Base-by-base conservation (phyloP, 2,113 vertebrate genomes). In the Sturnira hondurensis region DNA sequence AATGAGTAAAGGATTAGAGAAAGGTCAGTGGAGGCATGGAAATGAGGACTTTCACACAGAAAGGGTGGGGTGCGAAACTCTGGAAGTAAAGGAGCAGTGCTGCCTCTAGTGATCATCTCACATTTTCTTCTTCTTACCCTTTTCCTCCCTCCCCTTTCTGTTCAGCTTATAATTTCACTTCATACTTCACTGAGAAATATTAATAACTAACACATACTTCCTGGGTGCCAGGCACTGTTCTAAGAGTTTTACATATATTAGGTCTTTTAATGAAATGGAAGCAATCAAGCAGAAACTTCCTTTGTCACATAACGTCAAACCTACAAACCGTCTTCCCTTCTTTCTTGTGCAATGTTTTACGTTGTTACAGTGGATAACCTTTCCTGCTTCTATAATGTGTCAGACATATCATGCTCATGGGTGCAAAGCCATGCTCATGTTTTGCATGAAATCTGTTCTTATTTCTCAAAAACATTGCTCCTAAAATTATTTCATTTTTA, bases 131-230 rank as follows among this genome's bases (percentile, higher is more conserved):
- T 14, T 86, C 12, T 52, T 43, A 76, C 1, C 20, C 9, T 56
- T 86, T 68, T 41, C 3, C 20, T 45, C 41, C 9, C 4, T 33
- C n/a, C 11, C 7, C 78, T 20, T 95, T 97, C 73, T 94, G 93
- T 93, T 94, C 76, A 58, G 22, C 41, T 86, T 78, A 95, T 96
- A 93, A 73, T 24, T 93, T 90, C 82, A 36, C 24, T 88, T 97
- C 81, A 94, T 95, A 92, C 86, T 95, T 95, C 76, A 88, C 76
- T 58, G 54, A 97, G 61, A 96, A 94, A 95, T 88, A 92, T 92
- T 97, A 82, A 77, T 88, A 90, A 54, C 87, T 83, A 95, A 82
- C 73, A 82, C 54, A 36, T 20, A 52, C 38, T 74, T 61, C 19
- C 86, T 73, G 0, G 17, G 43, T 58, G 2, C 93, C 71, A 97